Evolutionary conservation across 2,888 invertebrate species (phyloP).

Genomic region (Micoletzkya japonica): DNA sequence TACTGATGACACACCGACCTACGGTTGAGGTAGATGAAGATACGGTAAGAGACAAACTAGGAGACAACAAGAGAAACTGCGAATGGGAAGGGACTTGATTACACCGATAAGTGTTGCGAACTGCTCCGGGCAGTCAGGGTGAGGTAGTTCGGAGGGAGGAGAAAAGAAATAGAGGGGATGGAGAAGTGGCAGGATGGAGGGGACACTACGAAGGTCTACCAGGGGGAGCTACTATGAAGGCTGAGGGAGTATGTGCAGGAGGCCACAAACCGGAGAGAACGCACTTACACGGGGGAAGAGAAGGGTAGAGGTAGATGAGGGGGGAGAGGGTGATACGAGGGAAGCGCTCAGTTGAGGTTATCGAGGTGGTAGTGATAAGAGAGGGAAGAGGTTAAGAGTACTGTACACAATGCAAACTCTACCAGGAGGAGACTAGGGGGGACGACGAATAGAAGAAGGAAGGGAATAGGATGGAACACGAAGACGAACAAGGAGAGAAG

Average conservation of each 20-base stretch:
- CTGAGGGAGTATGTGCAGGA: not conserved
- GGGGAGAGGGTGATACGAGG: not conserved
- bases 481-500: slow-evolving; percentile 6
- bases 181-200: not conserved
- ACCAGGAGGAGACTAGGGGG: not conserved
- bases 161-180: not conserved
- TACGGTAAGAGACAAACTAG: not conserved
- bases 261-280: not conserved
- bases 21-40: not conserved
- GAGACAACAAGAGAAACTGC: not conserved
- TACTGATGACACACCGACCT: too few species aligned
- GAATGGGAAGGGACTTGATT: too few species aligned
- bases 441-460: not conserved
- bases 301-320: not conserved
- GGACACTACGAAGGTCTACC: not conserved
- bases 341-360: not conserved
- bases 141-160: slow-evolving; percentile 5
- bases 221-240: not conserved
- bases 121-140: slow-evolving; percentile 21
- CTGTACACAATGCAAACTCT: not conserved
- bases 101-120: slow-evolving; percentile 9
- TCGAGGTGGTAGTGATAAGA: too few species aligned
- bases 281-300: not conserved
- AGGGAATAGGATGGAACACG: not conserved
- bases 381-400: too few species aligned